These are phyloP conservation scores for Rhogogaster chlorosoma DNA, from an alignment of 2,888 invertebrate species.

Conservation along the genomic window DNA sequence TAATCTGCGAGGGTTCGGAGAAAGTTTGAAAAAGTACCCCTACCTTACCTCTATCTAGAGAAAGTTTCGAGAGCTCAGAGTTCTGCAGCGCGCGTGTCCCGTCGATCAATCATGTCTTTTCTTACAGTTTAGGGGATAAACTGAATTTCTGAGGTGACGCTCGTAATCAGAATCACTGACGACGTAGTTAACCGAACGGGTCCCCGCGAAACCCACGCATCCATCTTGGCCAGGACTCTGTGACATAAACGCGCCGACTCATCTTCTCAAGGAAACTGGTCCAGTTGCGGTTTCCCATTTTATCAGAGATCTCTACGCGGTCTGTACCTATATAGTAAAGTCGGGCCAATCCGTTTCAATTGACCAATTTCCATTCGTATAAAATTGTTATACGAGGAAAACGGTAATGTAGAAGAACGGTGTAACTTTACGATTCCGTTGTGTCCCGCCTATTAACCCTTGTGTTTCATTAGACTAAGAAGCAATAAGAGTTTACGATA, in stretches of 20 bases:
- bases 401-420: conserved; percentile 11
- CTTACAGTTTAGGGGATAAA: conserved; percentile 38
- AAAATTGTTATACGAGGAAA: neutral
- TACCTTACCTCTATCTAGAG: neutral
- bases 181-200: conserved; percentile 49
- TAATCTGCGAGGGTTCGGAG: conserved; percentile 9
- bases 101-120: conserved; percentile 43
- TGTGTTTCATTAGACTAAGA: conserved; percentile 46
- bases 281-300: conserved; percentile 32
- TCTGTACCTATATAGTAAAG: neutral
- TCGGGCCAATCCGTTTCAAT: conserved; percentile 5
- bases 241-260: conserved; percentile 29
- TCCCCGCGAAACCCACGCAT: conserved; percentile 42
- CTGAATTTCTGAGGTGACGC: conserved; percentile 44
- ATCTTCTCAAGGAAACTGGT: conserved; percentile 1
- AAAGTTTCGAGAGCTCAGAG: conserved; percentile 19
- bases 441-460: conserved; percentile 46
- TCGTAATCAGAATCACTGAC: conserved; percentile 48
- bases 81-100: conserved; percentile 1
- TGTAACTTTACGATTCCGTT: conserved; percentile 30
- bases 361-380: conserved; percentile 41
- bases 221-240: conserved; percentile 33
- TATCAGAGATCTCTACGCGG: neutral
- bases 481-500: conserved; percentile 57
- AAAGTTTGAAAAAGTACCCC: conserved; percentile 29